Base-by-base conservation (phyloP, 64 coral and sea anemone genomes). In the Montipora foliosa region DNA sequence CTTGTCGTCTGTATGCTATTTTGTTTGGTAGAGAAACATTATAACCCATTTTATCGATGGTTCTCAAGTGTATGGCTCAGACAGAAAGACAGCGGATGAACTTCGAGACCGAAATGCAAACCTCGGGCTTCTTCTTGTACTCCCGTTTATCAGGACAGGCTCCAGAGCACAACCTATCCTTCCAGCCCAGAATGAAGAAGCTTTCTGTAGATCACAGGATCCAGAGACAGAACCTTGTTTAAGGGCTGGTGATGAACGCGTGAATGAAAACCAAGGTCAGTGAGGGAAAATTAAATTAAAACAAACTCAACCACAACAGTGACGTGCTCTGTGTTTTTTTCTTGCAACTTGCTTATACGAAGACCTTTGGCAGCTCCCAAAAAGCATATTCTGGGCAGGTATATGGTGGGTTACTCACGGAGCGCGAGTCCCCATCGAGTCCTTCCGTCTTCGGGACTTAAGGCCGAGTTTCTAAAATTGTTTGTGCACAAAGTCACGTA, bases 181-280 rank as follows among this genome's bases (percentile, higher is more conserved):
- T n/a, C 44, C 60, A 20, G 14, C 13, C 5, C 4, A 9, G 16
- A 29, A 19, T 4, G 12, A 21, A 50, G 64, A 49, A 4, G 62
- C 6, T 11, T 85, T 85, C 82, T 85, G 82, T 49, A 71, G 64
- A 85, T 85, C 82, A 6, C 0, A 17, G 0, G 11, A 70, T 22
- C 5, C 1, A 16, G 6, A 0, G 13, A 19, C 16, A 47, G n/a
- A 69, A 49, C 62, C 62, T 71, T 85, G 82, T 17, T 85, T 85
- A 17, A 48, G 14, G 11, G 82, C 45, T 49, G 82, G 82, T 46
- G 82, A 85, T 5, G 7, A 0, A 4, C 62, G 82, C 14, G 61
- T 71, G 2, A 85, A 85, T 85, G 82, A 85, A 85, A 85, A 85
- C 46, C 82, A 85, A 19, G 82, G 82, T 57, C 25, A 25, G 53